Evolutionary conservation across 2,113 vertebrate genomes (phyloP).

Genomic region (Vidua chalybeata): DNA sequence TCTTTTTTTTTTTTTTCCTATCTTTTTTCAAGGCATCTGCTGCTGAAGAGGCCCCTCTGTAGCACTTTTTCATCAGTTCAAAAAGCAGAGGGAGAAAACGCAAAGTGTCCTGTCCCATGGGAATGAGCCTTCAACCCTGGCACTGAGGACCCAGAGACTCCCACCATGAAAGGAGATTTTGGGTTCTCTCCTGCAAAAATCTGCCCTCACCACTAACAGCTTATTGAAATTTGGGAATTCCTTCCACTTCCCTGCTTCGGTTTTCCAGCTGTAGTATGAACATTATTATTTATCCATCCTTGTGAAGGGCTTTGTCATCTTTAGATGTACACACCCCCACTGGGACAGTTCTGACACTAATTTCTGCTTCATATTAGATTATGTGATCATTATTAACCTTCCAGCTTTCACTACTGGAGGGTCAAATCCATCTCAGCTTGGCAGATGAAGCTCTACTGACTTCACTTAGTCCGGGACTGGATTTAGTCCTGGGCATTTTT

Average conservation of each 20-base stretch:
- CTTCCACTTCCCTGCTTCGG: neutral
- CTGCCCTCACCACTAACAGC: neutral
- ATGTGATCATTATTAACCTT: conserved; percentile 9
- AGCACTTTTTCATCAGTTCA: neutral
- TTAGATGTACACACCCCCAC: neutral
- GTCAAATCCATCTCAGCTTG: conserved; percentile 22
- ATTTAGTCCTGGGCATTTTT: conserved; percentile 54
- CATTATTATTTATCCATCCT: neutral
- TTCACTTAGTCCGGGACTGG: conserved; percentile 6
- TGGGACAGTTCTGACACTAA: conserved; percentile 42
- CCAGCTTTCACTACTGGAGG: neutral
- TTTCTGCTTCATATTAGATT: conserved; percentile 48
- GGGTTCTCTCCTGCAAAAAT: neutral
- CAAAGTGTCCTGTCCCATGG: neutral
- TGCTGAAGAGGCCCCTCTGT: neutral
- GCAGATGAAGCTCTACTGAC: neutral
- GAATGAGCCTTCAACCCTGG: neutral
- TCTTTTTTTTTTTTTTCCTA: too few relatives aligned
- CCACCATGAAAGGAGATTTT: neutral
- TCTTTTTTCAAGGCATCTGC: neutral
- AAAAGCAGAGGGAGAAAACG: neutral
- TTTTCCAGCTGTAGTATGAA: neutral
- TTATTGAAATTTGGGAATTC: neutral
- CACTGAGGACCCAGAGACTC: neutral
- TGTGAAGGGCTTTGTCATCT: neutral